Conservation (phyloP, 92 coral and sea anemone species). For the Epizoanthus ramosus region DNA sequence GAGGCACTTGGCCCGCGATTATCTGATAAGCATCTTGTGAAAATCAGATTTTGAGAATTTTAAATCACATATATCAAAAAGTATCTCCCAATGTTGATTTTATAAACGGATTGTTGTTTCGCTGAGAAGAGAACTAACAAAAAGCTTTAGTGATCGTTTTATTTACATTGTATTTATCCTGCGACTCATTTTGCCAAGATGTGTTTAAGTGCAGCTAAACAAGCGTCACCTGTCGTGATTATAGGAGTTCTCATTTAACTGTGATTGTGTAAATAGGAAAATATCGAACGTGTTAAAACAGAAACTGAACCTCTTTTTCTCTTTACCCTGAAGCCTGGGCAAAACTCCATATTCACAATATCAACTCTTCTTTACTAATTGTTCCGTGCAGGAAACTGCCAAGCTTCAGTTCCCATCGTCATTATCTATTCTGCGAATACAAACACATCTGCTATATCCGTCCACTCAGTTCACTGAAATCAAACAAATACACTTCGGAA, state of each 20-base stretch:
- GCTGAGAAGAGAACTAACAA: neutral
- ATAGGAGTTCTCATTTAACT: neutral
- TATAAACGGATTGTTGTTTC: neutral
- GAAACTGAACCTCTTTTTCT: neutral
- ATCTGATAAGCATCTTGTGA: neutral
- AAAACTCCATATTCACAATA: neutral
- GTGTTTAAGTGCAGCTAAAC: neutral
- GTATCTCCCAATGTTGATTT: neutral
- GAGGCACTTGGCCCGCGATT: neutral
- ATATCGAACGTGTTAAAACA: neutral
- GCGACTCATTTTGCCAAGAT: neutral
- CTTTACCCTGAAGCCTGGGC: neutral
- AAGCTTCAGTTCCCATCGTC: neutral
- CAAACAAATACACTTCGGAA: slow-evolving; percentile 9
- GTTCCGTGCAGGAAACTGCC: neutral
- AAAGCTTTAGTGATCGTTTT: neutral
- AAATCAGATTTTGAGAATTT: neutral
- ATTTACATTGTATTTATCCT: neutral
- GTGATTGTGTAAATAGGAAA: neutral
- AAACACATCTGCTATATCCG: slow-evolving; percentile 12
- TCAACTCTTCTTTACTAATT: neutral
- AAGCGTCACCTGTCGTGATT: neutral
- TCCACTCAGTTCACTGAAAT: neutral
- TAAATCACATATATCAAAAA: neutral
- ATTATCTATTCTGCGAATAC: neutral